Evolutionary conservation across 2,888 invertebrate species (phyloP), one percentile per base, ranked within the genome.

Genomic region (Oxyteleia sp.): DNA sequence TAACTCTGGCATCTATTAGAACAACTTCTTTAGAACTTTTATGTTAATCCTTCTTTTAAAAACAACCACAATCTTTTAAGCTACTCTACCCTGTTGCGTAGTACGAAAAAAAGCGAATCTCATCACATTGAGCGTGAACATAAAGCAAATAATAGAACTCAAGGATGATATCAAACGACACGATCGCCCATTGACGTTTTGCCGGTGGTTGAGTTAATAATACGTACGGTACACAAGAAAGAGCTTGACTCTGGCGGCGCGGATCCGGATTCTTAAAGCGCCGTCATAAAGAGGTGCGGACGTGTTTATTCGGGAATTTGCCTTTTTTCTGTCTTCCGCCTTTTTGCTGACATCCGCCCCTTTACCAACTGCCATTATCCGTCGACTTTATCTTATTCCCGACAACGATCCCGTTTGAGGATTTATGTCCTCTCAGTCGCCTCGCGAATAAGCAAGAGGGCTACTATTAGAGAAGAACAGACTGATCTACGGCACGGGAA

Each of bases 121-220:
- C 20, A 32, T 59, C 35, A n/a, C 35, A 15, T 32, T 38, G 51
- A 47, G 68, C 29, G 75, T 75, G 69, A 75, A 55, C 63, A 69
- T 57, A 76, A 71, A 76, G 75, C 51, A 82, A 76, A 82, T 75
- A 81, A 75, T 35, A 29, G 63, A 47, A 32, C 23, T 68, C n/a
- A n/a, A 69, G 55, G 38, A 63, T 57, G 72, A 68, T 75, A 74
- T 74, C 75, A 75, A 74, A 69, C 75, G 76, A 43, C 64, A 90
- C 88, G 87, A 87, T 89, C n/a, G n/a, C 86, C 90, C 89, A 89
- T 92, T 92, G 92, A 93, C 92, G 91, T 93, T 92, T 81, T 93
- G 92, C 92, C 91, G 90, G 91, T 91, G 92, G 92, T 92, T 92
- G 91, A 92, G 91, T 93, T 93, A 92, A 93, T 93, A 93, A 93